A percentile compares a stretch with the other conserved stretches of the same genome.
Conservation (phyloP, 2,888 invertebrate species). For the Lysandra coridon region DNA sequence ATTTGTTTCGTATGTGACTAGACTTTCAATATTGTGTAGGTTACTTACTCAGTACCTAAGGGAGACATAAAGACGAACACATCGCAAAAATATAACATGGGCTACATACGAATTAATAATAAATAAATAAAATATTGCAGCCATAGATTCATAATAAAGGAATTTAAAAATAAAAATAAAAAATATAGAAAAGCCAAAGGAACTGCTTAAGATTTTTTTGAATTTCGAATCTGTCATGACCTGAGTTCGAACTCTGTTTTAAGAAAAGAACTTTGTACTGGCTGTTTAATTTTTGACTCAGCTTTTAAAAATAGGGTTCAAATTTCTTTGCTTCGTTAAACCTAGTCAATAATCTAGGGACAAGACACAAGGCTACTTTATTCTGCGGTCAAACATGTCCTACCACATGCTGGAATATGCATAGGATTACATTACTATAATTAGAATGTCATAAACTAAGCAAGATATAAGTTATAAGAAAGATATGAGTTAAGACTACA, state of each 20-base stretch:
- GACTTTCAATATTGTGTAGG: background rate
- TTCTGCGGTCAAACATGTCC: background rate
- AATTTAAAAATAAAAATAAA: no score
- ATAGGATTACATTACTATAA: constrained; percentile 2
- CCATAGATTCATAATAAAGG: no score
- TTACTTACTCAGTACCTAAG: background rate
- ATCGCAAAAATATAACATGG: background rate
- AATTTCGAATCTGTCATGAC: no score
- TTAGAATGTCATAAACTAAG: background rate
- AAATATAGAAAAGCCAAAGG: no score
- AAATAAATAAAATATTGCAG: no score
- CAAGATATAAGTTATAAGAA: background rate
- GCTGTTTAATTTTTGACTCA: no score
- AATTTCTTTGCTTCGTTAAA: background rate
- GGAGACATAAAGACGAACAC: background rate
- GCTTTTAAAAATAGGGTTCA: background rate
- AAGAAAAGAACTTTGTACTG: no score
- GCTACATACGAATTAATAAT: background rate
- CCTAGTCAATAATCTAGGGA: background rate
- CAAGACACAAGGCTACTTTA: background rate
- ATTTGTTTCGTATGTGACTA: constrained; percentile 9
- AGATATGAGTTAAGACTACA: background rate
- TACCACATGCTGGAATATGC: background rate
- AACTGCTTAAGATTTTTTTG: no score
- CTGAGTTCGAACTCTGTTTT: no score